Evolutionary conservation across 92 coral and sea anemone genomes (phyloP).

Genomic region (Parazoanthus swiftii): DNA sequence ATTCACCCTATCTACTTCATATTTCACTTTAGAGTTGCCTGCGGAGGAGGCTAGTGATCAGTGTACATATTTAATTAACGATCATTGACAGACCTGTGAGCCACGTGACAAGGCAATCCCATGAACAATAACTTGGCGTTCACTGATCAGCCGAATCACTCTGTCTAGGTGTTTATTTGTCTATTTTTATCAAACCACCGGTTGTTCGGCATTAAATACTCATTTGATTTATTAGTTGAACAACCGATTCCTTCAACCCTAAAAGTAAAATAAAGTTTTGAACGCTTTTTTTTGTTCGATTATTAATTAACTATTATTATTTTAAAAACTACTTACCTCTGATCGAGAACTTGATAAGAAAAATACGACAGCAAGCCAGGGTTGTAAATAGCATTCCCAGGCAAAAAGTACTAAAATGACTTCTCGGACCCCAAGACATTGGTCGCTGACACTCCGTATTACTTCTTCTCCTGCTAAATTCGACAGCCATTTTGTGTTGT

Average conservation of each 20-base stretch:
- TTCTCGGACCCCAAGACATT: not conserved
- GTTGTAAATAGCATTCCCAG: constrained; percentile 47
- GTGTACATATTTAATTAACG: too few relatives aligned
- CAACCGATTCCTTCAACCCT: not conserved
- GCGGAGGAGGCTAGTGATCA: too few relatives aligned
- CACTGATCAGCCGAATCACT: too few relatives aligned
- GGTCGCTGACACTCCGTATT: not conserved
- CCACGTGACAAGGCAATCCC: too few relatives aligned
- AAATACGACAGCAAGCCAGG: constrained; percentile 70
- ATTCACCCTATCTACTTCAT: too few relatives aligned
- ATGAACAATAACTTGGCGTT: too few relatives aligned
- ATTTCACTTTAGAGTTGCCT: too few relatives aligned
- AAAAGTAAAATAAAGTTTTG: not conserved
- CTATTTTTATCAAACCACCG: too few relatives aligned
- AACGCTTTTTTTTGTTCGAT: not conserved
- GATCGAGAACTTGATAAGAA: constrained; percentile 70
- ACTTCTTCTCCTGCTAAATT: not conserved
- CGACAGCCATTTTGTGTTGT: constrained; percentile 10
- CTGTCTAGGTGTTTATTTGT: too few relatives aligned
- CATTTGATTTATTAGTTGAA: too few relatives aligned
- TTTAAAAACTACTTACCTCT: constrained; percentile 46
- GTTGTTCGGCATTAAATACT: too few relatives aligned
- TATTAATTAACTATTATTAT: not conserved
- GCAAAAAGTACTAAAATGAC: constrained; percentile 10
- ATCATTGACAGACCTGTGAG: too few relatives aligned